phyloP scores from a whole-genome alignment of 2,797 vertebrate species.

The Alosa sapidissima region DNA sequence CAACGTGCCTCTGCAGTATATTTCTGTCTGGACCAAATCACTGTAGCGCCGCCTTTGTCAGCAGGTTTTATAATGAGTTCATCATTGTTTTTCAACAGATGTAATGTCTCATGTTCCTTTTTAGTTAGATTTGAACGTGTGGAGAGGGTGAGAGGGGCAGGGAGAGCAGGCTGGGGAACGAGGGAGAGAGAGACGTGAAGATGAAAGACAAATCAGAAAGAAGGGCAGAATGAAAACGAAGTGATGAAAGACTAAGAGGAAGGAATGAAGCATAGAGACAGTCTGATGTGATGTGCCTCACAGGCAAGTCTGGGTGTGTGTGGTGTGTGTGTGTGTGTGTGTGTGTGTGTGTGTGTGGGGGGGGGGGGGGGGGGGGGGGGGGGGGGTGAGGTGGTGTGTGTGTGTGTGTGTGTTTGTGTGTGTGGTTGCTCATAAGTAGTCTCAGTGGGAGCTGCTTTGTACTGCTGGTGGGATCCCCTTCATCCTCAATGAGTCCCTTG shows the following conservation, averaged over 20 bases:
- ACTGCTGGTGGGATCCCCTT: conserved; percentile 22
- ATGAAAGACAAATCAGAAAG: conserved; percentile 1
- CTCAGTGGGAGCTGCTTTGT: conserved; percentile 9
- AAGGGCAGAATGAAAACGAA: background rate
- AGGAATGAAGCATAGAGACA: background rate
- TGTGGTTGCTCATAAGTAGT: background rate
- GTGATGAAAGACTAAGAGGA: background rate
- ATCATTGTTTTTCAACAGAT: too few relatives aligned
- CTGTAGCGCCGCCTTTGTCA: too few relatives aligned
- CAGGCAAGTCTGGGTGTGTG: background rate
- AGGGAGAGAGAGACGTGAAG: background rate
- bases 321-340: too few relatives aligned
- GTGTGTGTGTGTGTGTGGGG: background rate
- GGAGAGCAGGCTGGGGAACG: background rate
- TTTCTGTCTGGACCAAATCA: too few relatives aligned
- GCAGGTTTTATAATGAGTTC: too few relatives aligned
- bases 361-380: too few relatives aligned
- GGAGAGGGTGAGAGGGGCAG: background rate
- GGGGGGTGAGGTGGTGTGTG: background rate
- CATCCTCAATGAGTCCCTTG: conserved; percentile 22
- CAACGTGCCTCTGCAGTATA: too few relatives aligned
- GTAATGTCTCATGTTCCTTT: too few relatives aligned
- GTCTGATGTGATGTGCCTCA: background rate
- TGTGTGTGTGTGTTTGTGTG: background rate
- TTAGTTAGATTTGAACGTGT: too few relatives aligned